Conservation (phyloP, 2,797 vertebrate genomes). For the Periophthalmus magnuspinnatus region DNA sequence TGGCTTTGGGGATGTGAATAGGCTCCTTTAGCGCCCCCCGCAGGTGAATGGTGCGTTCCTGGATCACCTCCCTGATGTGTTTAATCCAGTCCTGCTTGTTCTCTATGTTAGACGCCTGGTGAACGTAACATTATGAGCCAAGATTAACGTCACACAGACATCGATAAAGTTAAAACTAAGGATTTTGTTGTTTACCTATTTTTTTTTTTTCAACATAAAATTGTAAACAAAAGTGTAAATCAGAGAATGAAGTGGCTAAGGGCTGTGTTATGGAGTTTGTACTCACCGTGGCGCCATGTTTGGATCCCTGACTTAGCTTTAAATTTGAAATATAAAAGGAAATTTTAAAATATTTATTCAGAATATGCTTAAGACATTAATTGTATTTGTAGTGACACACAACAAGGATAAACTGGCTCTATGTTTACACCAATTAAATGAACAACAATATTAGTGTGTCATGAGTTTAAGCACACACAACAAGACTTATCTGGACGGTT, state of each 20-base stretch:
- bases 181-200: background rate
- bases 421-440: constrained; percentile 46
- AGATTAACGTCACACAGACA: constrained; percentile 7
- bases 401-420: constrained; percentile 60
- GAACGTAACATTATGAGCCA: constrained; percentile 13
- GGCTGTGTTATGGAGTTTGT: constrained; percentile 73
- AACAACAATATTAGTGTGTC: constrained; percentile 47
- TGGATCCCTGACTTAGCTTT: constrained; percentile 89
- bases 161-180: background rate
- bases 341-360: constrained; percentile 78
- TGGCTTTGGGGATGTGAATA: constrained; percentile 94
- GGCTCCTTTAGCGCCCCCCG: constrained; percentile 97
- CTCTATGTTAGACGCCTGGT: constrained; percentile 95
- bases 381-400: constrained; percentile 60
- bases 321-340: constrained; percentile 83
- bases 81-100: constrained; percentile 99
- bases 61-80: constrained; percentile 97
- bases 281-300: constrained; percentile 87
- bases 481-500: constrained; percentile 43
- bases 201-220: background rate
- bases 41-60: constrained; percentile 96
- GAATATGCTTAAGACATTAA: constrained; percentile 55
- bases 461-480: constrained; percentile 53
- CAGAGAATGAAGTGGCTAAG: constrained; percentile 42
- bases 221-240: background rate